Evolutionary conservation across 2,797 vertebrate species (phyloP).

Genomic region (Nyctalus aviator): DNA sequence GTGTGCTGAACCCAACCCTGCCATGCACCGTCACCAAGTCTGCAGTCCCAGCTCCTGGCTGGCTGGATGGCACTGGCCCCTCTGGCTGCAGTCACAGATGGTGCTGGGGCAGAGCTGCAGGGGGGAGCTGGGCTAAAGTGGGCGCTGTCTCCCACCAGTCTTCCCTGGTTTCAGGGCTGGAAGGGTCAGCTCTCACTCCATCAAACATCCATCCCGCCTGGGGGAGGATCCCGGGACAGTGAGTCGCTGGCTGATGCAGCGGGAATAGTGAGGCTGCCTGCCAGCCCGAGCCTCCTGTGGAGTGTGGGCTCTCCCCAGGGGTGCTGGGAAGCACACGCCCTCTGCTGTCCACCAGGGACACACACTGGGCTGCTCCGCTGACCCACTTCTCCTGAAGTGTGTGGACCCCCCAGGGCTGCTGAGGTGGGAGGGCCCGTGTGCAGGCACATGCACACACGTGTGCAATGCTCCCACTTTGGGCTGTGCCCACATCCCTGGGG

Average conservation of each 20-base stretch:
- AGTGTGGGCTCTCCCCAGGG: background rate
- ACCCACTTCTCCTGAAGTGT: background rate
- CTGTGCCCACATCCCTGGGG: background rate
- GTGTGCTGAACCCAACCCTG: background rate
- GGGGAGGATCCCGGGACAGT: background rate
- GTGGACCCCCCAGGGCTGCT: background rate
- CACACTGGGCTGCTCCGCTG: background rate
- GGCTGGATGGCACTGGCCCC: background rate
- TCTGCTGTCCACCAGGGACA: background rate
- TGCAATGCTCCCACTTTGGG: background rate
- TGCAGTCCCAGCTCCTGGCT: background rate
- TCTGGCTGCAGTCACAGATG: background rate
- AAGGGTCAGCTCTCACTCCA: background rate
- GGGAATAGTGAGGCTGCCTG: too few species aligned
- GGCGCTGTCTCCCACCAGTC: background rate
- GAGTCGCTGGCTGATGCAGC: rapidly evolving
- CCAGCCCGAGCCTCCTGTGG: rapidly evolving
- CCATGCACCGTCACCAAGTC: background rate
- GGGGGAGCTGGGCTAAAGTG: background rate
- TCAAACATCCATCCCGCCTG: background rate
- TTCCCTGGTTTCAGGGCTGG: background rate
- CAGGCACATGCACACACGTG: background rate
- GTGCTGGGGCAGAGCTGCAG: too few species aligned
- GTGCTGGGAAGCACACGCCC: background rate
- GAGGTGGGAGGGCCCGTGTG: background rate